A percentile compares a stretch with the other conserved stretches of the same genome.
Evolutionary conservation across 2,797 vertebrate species (phyloP).

Genomic region (Pseudomugil gertrudae): DNA sequence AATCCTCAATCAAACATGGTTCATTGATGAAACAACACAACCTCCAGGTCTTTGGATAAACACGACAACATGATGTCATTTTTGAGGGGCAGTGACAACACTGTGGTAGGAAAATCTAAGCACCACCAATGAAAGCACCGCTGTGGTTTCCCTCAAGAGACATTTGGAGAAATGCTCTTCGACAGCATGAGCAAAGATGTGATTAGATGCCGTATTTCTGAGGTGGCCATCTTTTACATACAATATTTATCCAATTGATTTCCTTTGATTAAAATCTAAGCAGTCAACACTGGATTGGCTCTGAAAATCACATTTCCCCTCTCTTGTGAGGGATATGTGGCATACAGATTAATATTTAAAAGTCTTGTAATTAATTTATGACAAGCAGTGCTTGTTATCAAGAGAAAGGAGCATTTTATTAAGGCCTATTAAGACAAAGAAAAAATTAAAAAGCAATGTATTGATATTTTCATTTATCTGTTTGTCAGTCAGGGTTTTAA

Average conservation of each 20-base stretch:
- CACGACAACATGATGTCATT: slow-evolving; percentile 29
- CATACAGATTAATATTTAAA: slow-evolving; percentile 75
- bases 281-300: slow-evolving; percentile 45
- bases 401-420: slow-evolving; percentile 48
- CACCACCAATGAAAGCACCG: slow-evolving; percentile 16
- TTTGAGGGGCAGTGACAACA: slow-evolving; percentile 9
- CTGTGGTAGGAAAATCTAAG: slow-evolving; percentile 25
- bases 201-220: slow-evolving; percentile 63
- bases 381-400: slow-evolving; percentile 45
- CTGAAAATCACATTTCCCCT: slow-evolving; percentile 33
- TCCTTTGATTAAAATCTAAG: slow-evolving; percentile 73
- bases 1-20: slow-evolving; percentile 79
- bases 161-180: slow-evolving; percentile 64
- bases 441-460: slow-evolving; percentile 44
- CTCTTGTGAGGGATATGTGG: slow-evolving; percentile 59
- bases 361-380: slow-evolving; percentile 71
- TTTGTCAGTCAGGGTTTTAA: slow-evolving; percentile 55
- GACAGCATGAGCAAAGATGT: slow-evolving; percentile 63
- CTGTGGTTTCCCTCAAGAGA: slow-evolving; percentile 48
- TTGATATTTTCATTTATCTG: slow-evolving; percentile 71
- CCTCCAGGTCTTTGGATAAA: slow-evolving; percentile 63
- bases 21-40: slow-evolving; percentile 69
- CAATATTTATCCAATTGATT: slow-evolving; percentile 79
- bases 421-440: slow-evolving; percentile 22
- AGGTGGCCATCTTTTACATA: slow-evolving; percentile 61